Percentiles rank a stretch among this genome's conserved stretches.
These are phyloP conservation scores for Syrmaticus mikado DNA, from an alignment of 2,113 vertebrate genomes.

Conservation along the genomic window DNA sequence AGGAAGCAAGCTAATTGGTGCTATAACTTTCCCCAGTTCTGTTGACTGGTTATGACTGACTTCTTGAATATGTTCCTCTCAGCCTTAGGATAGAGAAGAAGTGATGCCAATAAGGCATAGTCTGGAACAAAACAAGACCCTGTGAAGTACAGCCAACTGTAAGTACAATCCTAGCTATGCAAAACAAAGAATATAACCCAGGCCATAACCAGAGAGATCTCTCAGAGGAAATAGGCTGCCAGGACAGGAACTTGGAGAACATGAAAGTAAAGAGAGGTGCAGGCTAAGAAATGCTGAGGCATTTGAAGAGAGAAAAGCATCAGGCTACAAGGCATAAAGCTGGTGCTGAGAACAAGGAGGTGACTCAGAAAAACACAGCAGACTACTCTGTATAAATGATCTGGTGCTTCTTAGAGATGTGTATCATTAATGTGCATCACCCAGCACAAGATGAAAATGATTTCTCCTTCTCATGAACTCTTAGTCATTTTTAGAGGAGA, in stretches of 20 bases:
- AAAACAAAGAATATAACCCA: neutral
- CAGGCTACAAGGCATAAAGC: neutral
- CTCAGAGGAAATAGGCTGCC: neutral
- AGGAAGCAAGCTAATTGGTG: neutral
- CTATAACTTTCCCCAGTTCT: neutral
- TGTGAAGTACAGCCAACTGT: neutral
- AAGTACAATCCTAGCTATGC: neutral
- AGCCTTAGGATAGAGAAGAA: neutral
- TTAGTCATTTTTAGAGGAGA: neutral
- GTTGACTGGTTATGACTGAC: neutral
- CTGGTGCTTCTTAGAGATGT: neutral
- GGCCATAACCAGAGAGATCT: neutral
- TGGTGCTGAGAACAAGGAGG: neutral
- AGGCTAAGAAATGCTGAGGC: neutral
- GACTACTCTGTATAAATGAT: neutral
- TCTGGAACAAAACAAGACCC: neutral
- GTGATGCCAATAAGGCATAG: neutral
- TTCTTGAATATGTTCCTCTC: neutral
- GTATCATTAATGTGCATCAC: fast-evolving
- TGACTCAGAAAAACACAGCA: neutral
- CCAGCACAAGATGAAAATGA: fast-evolving
- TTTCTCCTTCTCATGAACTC: neutral
- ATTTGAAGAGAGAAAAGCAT: neutral
- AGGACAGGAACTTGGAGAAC: neutral
- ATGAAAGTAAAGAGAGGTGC: neutral